A percentile compares a stretch with the other conserved stretches of the same genome.
Evolutionary conservation across 2,888 invertebrate genomes (phyloP).

Genomic region (Drosophila acutilabella): DNA sequence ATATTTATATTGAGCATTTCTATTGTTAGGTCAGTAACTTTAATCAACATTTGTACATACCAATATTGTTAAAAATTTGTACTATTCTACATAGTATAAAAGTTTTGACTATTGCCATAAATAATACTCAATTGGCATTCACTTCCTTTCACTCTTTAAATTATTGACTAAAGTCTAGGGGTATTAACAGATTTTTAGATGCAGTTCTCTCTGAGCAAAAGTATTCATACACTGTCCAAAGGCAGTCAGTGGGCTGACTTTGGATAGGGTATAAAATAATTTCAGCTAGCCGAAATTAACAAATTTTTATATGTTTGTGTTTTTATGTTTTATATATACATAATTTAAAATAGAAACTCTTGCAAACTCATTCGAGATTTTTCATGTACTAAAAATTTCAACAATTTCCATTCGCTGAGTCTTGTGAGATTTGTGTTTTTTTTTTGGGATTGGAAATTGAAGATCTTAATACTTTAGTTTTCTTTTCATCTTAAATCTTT

Average conservation of each 20-base stretch:
- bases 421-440: neutral
- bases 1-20: constrained; percentile 51
- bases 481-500: neutral
- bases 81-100: constrained; percentile 74
- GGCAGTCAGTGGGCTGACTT: neutral
- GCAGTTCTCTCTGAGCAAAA: constrained; percentile 4
- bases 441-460: constrained; percentile 20
- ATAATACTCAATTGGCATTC: constrained; percentile 64
- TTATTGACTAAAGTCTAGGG: constrained; percentile 27
- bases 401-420: constrained; percentile 21
- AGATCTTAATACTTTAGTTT: constrained; percentile 23
- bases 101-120: constrained; percentile 61
- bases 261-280: constrained; percentile 47
- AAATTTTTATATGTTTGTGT: constrained; percentile 10
- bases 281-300: constrained; percentile 57
- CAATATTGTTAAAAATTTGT: constrained; percentile 69
- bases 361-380: constrained; percentile 75
- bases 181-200: constrained; percentile 55
- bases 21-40: constrained; percentile 48
- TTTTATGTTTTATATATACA: constrained; percentile 33
- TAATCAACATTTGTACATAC: constrained; percentile 35
- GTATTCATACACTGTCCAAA: constrained; percentile 47
- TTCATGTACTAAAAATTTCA: constrained; percentile 6
- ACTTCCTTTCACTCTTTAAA: constrained; percentile 18
- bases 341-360: constrained; percentile 80